Percentiles rank a stretch among this genome's conserved stretches.
These are phyloP conservation scores for Myiozetetes cayanensis DNA, from an alignment of 2,113 vertebrate genomes.

Conservation along the genomic window DNA sequence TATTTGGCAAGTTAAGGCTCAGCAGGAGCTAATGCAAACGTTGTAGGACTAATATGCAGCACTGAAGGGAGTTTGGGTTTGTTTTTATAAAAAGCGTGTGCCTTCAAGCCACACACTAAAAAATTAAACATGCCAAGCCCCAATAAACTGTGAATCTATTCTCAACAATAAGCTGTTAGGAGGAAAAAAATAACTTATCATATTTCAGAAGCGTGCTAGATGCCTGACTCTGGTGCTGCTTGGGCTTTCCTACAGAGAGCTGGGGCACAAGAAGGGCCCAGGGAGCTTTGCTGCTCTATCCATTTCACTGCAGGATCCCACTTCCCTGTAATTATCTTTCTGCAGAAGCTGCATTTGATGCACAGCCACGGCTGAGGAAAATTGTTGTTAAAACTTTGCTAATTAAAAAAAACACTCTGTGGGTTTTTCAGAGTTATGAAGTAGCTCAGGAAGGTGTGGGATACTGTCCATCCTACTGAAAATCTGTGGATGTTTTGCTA, in stretches of 20 bases:
- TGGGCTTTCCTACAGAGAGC: background rate
- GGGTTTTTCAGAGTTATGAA: background rate
- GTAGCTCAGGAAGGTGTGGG: background rate
- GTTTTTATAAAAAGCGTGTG: background rate
- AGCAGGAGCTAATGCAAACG: rapidly evolving
- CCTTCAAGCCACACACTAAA: background rate
- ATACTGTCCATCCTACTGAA: background rate
- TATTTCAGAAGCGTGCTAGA: background rate
- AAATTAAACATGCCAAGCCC: background rate
- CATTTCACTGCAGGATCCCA: background rate
- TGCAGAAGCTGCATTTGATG: background rate
- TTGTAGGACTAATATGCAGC: background rate
- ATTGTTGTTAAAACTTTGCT: background rate
- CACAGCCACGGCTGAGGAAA: background rate
- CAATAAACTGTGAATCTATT: background rate
- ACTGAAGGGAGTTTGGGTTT: background rate
- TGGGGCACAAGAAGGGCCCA: rapidly evolving
- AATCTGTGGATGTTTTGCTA: background rate
- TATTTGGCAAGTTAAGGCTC: background rate
- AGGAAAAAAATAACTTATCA: background rate
- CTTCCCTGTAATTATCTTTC: background rate
- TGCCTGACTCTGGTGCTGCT: background rate
- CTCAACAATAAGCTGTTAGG: background rate
- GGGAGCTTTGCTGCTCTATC: background rate
- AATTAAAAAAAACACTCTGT: background rate